Evolutionary conservation across 2,113 vertebrate species (phyloP).

Genomic region (Megaleporinus macrocephalus): DNA sequence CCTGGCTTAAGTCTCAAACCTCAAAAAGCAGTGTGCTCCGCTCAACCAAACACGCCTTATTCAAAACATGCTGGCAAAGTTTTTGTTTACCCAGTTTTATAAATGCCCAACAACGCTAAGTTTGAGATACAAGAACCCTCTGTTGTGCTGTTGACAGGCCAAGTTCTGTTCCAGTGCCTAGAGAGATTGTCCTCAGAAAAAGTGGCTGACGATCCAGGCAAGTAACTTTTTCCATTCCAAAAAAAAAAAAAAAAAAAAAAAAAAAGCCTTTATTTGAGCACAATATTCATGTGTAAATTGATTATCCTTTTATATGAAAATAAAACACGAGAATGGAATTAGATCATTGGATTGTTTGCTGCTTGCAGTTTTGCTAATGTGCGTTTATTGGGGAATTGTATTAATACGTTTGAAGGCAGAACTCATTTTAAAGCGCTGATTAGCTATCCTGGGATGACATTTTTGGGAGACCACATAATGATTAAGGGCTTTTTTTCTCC

Average conservation of each 20-base stretch:
- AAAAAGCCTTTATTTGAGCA: conserved; percentile 50
- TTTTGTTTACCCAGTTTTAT: conserved; percentile 50
- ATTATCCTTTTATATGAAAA: conserved; percentile 61
- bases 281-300: conserved; percentile 19
- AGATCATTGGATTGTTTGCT: conserved; percentile 59
- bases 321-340: conserved; percentile 63
- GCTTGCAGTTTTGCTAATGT: conserved; percentile 61
- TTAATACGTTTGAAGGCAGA: conserved; percentile 70
- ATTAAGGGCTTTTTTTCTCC: conserved; percentile 60
- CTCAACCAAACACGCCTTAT: conserved; percentile 57
- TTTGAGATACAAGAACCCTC: conserved; percentile 50
- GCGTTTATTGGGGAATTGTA: conserved; percentile 69
- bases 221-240: conserved; percentile 46
- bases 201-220: conserved; percentile 43
- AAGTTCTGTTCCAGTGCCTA: conserved; percentile 54
- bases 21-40: conserved; percentile 52
- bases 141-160: conserved; percentile 50
- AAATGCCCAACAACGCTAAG: conserved; percentile 44
- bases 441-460: conserved; percentile 65
- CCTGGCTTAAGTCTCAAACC: conserved; percentile 59
- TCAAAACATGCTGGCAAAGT: conserved; percentile 60
- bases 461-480: conserved; percentile 41
- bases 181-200: conserved; percentile 60
- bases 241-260: conserved; percentile 64
- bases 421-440: conserved; percentile 70